Evolutionary conservation across 2,797 vertebrate species (phyloP).

Genomic region (Heterohyrax brucei): DNA sequence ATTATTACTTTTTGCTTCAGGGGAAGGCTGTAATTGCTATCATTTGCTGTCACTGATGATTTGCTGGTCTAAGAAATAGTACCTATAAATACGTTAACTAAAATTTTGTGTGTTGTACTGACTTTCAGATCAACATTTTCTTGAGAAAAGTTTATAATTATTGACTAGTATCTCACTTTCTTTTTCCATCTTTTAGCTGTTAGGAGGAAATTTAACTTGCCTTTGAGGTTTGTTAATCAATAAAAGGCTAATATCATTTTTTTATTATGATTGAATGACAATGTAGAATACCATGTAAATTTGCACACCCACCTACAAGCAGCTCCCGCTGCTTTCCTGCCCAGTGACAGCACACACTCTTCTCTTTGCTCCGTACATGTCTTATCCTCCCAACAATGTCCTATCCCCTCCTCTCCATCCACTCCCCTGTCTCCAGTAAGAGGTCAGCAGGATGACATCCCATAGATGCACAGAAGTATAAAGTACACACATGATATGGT

Average conservation of each 20-base stretch:
- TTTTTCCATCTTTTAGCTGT: constrained; percentile 57
- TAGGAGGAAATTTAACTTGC: constrained; percentile 79
- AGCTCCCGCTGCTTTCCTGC: too few relatives aligned
- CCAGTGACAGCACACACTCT: too few relatives aligned
- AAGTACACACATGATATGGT: too few relatives aligned
- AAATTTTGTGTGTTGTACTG: constrained; percentile 25
- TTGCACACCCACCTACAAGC: too few relatives aligned
- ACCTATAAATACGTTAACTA: not conserved
- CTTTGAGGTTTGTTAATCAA: constrained; percentile 79
- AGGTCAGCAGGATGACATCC: too few relatives aligned
- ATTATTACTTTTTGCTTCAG: not conserved
- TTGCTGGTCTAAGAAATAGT: constrained; percentile 19
- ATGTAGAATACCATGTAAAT: too few relatives aligned
- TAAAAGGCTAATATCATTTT: not conserved
- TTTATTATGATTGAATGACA: not conserved
- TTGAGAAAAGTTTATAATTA: constrained; percentile 79
- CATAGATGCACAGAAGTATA: too few relatives aligned
- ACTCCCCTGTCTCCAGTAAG: too few relatives aligned
- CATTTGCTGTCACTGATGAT: constrained; percentile 54
- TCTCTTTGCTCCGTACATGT: too few relatives aligned
- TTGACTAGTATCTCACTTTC: constrained; percentile 65
- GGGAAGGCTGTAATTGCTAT: not conserved
- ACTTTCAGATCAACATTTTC: constrained; percentile 69
- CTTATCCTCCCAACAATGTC: too few relatives aligned
- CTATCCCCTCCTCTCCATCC: too few relatives aligned